These are phyloP conservation scores for Rhyacophila brunnea DNA, from an alignment of 1,140 invertebrate genomes.

Conservation along the genomic window DNA sequence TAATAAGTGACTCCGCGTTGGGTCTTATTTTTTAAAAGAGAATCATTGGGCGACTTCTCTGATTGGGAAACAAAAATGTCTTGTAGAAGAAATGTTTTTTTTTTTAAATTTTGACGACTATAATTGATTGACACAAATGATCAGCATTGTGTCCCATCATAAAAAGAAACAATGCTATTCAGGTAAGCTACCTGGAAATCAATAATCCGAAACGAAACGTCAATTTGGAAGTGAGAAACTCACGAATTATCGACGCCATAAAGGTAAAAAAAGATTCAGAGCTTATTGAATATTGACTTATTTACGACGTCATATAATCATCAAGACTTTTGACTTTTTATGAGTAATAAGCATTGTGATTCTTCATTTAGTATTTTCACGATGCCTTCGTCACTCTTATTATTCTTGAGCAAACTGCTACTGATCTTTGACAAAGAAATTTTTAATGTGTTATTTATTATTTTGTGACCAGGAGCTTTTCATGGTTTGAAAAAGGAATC, in stretches of 20 bases:
- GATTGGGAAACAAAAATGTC: no score
- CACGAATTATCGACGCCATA: slow-evolving; percentile 17
- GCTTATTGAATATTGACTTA: slow-evolving; percentile 24
- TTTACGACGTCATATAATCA: slow-evolving; percentile 29
- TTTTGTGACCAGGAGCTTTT: slow-evolving; percentile 26
- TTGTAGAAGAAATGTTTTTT: no score
- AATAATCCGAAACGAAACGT: slow-evolving; percentile 26
- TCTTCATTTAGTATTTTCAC: slow-evolving; percentile 2
- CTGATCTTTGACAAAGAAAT: slow-evolving; percentile 21
- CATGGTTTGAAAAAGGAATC: slow-evolving; percentile 4
- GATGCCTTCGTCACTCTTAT: slow-evolving; percentile 19
- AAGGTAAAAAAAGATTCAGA: neutral
- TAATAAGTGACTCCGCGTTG: no score
- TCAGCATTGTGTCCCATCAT: slow-evolving; percentile 2
- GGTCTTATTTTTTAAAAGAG: no score
- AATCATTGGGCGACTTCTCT: no score
- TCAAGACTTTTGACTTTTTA: slow-evolving; percentile 18
- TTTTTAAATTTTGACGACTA: no score
- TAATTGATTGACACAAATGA: slow-evolving; percentile 26
- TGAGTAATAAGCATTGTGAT: slow-evolving; percentile 11
- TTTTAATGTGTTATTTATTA: slow-evolving; percentile 35
- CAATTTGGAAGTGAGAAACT: slow-evolving; percentile 22
- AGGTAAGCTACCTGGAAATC: slow-evolving; percentile 22
- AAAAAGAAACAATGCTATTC: neutral
- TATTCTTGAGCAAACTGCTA: slow-evolving; percentile 21